Conservation (phyloP, 2,797 vertebrate genomes). For the Manis crassicaudata region DNA sequence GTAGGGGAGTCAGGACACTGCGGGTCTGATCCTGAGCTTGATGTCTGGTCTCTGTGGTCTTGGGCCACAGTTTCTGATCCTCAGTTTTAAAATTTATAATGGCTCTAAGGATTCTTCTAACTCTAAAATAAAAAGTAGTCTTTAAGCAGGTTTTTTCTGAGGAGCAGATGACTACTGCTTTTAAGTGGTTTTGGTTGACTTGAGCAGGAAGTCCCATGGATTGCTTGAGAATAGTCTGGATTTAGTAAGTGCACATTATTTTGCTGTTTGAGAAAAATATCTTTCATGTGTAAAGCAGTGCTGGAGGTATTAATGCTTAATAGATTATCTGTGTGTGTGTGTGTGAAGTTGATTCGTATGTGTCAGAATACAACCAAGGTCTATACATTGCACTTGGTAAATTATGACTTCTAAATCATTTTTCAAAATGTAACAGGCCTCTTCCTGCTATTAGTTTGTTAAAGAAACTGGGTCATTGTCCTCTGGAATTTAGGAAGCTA, state of each 20-base stretch:
- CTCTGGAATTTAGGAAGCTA: background rate
- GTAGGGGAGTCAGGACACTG: background rate
- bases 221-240: background rate
- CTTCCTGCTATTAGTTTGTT: background rate
- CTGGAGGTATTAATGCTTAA: background rate
- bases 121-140: background rate
- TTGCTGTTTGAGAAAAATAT: background rate
- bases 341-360: background rate
- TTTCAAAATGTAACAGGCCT: background rate
- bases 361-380: background rate
- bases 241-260: background rate
- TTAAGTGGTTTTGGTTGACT: background rate
- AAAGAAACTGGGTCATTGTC: background rate
- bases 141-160: constrained; percentile 7
- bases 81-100: constrained; percentile 31
- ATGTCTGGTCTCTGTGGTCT: background rate
- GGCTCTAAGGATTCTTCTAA: background rate
- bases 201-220: background rate
- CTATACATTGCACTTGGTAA: background rate
- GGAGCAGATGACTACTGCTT: background rate
- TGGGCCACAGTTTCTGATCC: background rate
- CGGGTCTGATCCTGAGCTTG: background rate
- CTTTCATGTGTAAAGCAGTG: background rate
- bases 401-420: background rate
- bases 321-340: background rate